phyloP scores from a whole-genome alignment of 2,797 vertebrate species.

The Sylvia borin region DNA sequence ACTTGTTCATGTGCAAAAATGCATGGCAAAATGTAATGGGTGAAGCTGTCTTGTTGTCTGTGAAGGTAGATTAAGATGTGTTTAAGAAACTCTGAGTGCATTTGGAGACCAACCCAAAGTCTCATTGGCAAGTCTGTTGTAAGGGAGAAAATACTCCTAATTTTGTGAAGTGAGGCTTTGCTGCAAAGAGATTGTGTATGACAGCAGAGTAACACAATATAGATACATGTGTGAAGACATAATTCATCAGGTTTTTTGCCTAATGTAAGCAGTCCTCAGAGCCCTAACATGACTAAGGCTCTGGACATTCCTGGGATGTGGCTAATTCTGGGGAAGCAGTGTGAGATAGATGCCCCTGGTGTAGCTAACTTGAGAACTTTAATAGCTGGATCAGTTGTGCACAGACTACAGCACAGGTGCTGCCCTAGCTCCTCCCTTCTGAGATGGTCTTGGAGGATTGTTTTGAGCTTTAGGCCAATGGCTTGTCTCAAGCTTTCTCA shows the following conservation, averaged over 20 bases:
- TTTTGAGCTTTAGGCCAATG: background rate
- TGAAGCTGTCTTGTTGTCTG: background rate
- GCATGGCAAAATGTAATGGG: background rate
- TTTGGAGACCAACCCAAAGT: background rate
- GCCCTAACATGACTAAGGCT: background rate
- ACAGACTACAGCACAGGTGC: background rate
- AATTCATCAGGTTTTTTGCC: background rate
- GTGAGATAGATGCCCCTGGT: too few relatives aligned
- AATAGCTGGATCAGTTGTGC: background rate
- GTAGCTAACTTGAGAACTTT: background rate
- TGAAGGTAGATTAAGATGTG: background rate
- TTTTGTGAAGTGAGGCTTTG: background rate
- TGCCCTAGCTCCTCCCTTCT: background rate
- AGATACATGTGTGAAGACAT: background rate
- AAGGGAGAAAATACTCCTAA: background rate
- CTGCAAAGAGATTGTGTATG: background rate
- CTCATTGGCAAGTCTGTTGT: background rate
- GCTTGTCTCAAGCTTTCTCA: background rate
- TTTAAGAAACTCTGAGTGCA: background rate
- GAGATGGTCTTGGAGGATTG: background rate
- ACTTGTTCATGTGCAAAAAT: background rate
- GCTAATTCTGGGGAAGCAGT: background rate
- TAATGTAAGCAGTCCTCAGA: background rate
- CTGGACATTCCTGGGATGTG: background rate
- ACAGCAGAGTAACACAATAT: background rate